A percentile compares a stretch with the other conserved stretches of the same genome.
These are phyloP conservation scores for Trichogramma evanescens DNA, from an alignment of 2,888 invertebrate species.

Conservation along the genomic window DNA sequence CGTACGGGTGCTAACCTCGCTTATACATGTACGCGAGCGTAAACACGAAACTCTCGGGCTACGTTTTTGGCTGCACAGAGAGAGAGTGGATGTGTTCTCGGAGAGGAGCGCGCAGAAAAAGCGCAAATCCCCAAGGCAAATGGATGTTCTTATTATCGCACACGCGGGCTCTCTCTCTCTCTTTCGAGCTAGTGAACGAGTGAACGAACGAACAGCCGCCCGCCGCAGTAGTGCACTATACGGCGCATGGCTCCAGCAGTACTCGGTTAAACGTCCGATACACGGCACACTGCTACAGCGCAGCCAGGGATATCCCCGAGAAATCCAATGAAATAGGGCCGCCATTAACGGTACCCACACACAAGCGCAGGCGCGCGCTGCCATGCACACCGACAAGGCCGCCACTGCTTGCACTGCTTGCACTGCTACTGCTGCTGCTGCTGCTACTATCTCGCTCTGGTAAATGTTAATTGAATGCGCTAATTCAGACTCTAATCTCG, in stretches of 20 bases:
- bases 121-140: slow-evolving; percentile 18
- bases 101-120: slow-evolving; percentile 16
- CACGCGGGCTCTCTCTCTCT: background rate
- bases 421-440: slow-evolving; percentile 7
- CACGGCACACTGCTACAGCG: too few species aligned
- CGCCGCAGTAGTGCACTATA: too few species aligned
- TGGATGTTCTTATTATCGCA: slow-evolving; percentile 27
- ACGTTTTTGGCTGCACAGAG: background rate
- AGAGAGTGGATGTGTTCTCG: slow-evolving; percentile 7
- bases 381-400: background rate
- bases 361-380: too few species aligned
- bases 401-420: background rate
- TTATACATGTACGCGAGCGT: background rate
- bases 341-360: slow-evolving; percentile 23
- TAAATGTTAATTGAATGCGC: slow-evolving; percentile 45
- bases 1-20: too few species aligned
- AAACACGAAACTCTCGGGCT: background rate
- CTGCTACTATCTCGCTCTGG: slow-evolving; percentile 18
- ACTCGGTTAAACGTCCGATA: slow-evolving; percentile 3
- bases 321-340: slow-evolving; percentile 40
- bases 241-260: background rate
- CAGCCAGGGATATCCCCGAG: slow-evolving; percentile 25
- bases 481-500: slow-evolving; percentile 43
- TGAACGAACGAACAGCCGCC: too few species aligned
- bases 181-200: too few species aligned